Percentiles rank a stretch among this genome's conserved stretches.
These are phyloP conservation scores for Baccha elongata DNA, from an alignment of 2,888 invertebrate genomes.

Conservation along the genomic window DNA sequence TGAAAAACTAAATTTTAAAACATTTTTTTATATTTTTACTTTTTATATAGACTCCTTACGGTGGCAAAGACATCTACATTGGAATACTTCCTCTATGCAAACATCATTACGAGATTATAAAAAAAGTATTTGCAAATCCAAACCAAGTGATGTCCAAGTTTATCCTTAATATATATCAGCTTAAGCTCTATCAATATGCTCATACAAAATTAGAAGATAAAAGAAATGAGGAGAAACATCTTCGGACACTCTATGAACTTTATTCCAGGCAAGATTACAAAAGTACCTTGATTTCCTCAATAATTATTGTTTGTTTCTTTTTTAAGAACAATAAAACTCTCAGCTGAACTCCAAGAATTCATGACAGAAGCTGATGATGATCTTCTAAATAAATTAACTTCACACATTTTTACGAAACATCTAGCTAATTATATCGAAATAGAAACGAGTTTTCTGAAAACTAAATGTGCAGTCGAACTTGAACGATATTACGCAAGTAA, in stretches of 20 bases:
- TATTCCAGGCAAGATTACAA: conserved; percentile 88
- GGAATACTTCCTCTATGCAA: conserved; percentile 95
- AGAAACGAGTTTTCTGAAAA: conserved; percentile 90
- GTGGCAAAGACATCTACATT: conserved; percentile 94
- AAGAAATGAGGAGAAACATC: conserved; percentile 92
- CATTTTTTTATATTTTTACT: conserved; percentile 47
- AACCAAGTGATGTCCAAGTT: conserved; percentile 99
- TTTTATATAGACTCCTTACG: conserved; percentile 88
- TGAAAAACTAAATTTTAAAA: too few species aligned
- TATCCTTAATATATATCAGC: conserved; percentile 96
- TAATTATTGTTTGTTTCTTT: too few species aligned
- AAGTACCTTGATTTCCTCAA: neutral
- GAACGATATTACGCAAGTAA: conserved; percentile 95
- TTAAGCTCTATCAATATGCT: conserved; percentile 93
- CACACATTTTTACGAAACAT: conserved; percentile 91
- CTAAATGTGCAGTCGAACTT: conserved; percentile 89
- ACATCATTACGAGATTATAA: conserved; percentile 91
- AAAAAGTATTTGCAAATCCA: conserved; percentile 96
- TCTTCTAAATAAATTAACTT: conserved; percentile 89
- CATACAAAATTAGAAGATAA: conserved; percentile 92
- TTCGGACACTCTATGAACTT: conserved; percentile 93
- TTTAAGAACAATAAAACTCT: conserved; percentile 88
- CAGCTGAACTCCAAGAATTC: conserved; percentile 88
- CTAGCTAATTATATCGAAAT: conserved; percentile 90
- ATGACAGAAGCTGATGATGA: conserved; percentile 91